phyloP scores from a whole-genome alignment of 35 echinoderm and acorn worm genomes.

The Acanthaster planci region DNA sequence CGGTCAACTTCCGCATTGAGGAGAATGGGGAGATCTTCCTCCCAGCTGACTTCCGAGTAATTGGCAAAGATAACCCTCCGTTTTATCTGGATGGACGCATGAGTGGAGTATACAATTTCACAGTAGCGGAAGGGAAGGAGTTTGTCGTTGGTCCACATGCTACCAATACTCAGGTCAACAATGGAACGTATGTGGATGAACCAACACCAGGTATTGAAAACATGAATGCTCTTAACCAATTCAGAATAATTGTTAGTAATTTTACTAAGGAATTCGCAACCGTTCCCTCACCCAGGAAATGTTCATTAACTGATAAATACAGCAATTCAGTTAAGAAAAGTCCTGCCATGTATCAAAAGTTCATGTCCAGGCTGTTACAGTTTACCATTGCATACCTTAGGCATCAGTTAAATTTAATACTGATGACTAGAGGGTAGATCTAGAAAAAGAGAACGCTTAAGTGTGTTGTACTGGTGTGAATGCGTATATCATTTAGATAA shows the following conservation, averaged over 20 bases:
- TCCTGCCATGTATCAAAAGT: too few relatives aligned
- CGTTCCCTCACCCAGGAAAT: too few relatives aligned
- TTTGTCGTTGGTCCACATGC: constrained; percentile 68
- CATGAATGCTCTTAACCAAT: neutral
- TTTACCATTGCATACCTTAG: too few relatives aligned
- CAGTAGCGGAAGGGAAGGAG: constrained; percentile 62
- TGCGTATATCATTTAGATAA: too few relatives aligned
- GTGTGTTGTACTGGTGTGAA: too few relatives aligned
- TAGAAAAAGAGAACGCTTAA: too few relatives aligned
- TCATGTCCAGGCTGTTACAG: too few relatives aligned
- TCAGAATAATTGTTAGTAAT: neutral
- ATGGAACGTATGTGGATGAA: constrained; percentile 58
- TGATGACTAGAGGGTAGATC: too few relatives aligned
- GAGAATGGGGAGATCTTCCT: constrained; percentile 60
- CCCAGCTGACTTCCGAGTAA: constrained; percentile 72
- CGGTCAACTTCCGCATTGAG: constrained; percentile 76
- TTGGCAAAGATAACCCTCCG: constrained; percentile 59
- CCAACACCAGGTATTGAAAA: constrained; percentile 57
- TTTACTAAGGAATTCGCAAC: constrained; percentile 5
- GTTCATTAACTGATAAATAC: too few relatives aligned
- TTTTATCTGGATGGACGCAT: constrained; percentile 73
- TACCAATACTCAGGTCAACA: constrained; percentile 72
- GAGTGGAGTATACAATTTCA: constrained; percentile 80
- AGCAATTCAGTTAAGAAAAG: too few relatives aligned
- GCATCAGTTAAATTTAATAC: too few relatives aligned